Evolutionary conservation across 1,140 invertebrate genomes (phyloP).

Genomic region (Marisa cornuarietis): DNA sequence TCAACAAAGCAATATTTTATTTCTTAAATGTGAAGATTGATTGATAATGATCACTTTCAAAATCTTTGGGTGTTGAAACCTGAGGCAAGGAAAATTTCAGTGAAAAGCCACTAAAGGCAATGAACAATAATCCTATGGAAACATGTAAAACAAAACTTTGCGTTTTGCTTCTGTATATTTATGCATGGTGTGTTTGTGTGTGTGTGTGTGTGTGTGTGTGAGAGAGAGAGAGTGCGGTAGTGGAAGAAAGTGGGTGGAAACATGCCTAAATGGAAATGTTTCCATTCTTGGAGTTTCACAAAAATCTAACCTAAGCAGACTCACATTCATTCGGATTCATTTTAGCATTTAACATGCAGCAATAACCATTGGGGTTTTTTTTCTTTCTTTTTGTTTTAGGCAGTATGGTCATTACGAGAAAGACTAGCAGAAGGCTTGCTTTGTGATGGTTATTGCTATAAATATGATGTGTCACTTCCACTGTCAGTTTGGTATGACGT

Average conservation of each 20-base stretch:
- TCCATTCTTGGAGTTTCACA: not conserved
- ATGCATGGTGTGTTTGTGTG: no score
- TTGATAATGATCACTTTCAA: not conserved
- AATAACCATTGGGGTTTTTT: no score
- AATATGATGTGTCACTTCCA: slow-evolving; percentile 95
- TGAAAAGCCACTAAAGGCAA: no score
- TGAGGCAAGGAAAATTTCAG: no score
- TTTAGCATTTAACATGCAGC: no score
- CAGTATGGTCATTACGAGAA: slow-evolving; percentile 87
- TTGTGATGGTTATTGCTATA: slow-evolving; percentile 89
- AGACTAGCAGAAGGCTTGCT: slow-evolving; percentile 83
- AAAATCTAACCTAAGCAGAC: not conserved
- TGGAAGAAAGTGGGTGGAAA: not conserved
- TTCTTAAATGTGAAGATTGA: not conserved
- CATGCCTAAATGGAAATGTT: not conserved
- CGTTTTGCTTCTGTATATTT: no score
- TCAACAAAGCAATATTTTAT: not conserved
- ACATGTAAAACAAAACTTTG: no score
- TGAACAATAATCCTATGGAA: no score
- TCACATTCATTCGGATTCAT: no score
- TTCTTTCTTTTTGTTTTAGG: slow-evolving; percentile 68
- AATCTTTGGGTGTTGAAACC: no score
- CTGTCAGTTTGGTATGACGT: slow-evolving; percentile 84
- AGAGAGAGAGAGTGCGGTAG: no score
- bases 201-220: no score